phyloP scores from a whole-genome alignment of 2,797 vertebrate species.

The Oryzias dopingdopingensis region DNA sequence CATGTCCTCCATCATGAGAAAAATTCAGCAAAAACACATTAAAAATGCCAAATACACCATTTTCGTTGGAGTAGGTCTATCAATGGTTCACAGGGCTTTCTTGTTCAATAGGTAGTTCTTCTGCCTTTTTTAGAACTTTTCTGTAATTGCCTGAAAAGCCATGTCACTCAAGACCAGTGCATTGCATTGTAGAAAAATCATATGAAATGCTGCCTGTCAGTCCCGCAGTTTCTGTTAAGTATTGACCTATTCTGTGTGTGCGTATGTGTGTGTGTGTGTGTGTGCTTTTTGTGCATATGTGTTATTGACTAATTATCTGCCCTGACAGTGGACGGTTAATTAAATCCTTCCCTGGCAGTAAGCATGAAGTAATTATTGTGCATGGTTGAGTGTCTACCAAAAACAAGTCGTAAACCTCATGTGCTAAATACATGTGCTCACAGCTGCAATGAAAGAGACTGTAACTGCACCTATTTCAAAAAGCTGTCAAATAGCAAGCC shows the following conservation, averaged over 20 bases:
- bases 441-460: background rate
- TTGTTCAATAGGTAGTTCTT: no score
- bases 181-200: slow-evolving; percentile 28
- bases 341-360: slow-evolving; percentile 55
- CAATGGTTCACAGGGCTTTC: no score
- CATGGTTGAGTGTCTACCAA: slow-evolving; percentile 42
- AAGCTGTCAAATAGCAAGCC: background rate
- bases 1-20: no score
- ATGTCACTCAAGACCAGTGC: slow-evolving; percentile 37
- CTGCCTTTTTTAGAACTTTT: slow-evolving; percentile 9
- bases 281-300: slow-evolving; percentile 8
- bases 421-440: slow-evolving; percentile 23
- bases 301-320: slow-evolving; percentile 58
- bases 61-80: no score
- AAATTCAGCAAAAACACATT: no score
- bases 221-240: slow-evolving; percentile 23
- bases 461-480: background rate
- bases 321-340: slow-evolving; percentile 64
- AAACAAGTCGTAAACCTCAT: slow-evolving; percentile 19
- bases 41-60: no score
- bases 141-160: slow-evolving; percentile 58
- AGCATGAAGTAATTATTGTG: slow-evolving; percentile 61
- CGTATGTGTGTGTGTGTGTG: slow-evolving; percentile 13
- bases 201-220: slow-evolving; percentile 29
- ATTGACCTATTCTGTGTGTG: slow-evolving; percentile 42